A percentile compares a stretch with the other conserved stretches of the same genome.
Conservation (phyloP, 92 coral and sea anemone genomes). For the Desmophyllum pertusum region DNA sequence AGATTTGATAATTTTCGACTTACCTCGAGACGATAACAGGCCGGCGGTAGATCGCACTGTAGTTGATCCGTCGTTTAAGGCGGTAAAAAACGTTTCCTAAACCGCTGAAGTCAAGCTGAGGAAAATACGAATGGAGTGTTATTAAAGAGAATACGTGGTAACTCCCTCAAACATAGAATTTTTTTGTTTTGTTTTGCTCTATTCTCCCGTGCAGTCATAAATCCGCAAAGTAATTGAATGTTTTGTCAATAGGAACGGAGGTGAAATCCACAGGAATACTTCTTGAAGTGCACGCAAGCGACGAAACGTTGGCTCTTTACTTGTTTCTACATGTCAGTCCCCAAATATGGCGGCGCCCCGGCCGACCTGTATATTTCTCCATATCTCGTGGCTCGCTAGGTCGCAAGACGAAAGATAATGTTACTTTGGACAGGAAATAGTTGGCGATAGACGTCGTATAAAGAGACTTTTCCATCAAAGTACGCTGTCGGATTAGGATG, state of each 20-base stretch:
- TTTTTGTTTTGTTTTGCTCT: constrained; percentile 11
- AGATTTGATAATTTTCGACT: background rate
- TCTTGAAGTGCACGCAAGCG: background rate
- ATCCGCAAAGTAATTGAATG: constrained; percentile 2
- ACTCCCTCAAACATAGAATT: background rate
- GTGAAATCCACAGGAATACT: constrained; percentile 2
- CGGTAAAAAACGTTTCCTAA: background rate
- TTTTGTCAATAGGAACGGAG: constrained; percentile 18
- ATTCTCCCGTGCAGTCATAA: background rate
- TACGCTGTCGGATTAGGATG: background rate
- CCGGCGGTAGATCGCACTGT: background rate
- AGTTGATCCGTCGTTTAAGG: background rate
- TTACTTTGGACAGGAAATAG: constrained; percentile 26
- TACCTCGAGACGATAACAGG: background rate
- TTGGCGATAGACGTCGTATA: background rate
- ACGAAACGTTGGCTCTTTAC: background rate
- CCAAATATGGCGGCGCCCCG: constrained; percentile 19
- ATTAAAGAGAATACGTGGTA: background rate
- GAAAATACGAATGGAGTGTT: constrained; percentile 7
- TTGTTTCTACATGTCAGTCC: background rate
- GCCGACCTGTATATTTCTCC: background rate
- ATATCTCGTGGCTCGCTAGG: background rate
- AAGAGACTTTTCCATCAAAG: constrained; percentile 1
- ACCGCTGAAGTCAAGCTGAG: background rate
- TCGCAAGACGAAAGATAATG: constrained; percentile 11